phyloP scores from a whole-genome alignment of 2,888 invertebrate species.

The Elmis aenea region DNA sequence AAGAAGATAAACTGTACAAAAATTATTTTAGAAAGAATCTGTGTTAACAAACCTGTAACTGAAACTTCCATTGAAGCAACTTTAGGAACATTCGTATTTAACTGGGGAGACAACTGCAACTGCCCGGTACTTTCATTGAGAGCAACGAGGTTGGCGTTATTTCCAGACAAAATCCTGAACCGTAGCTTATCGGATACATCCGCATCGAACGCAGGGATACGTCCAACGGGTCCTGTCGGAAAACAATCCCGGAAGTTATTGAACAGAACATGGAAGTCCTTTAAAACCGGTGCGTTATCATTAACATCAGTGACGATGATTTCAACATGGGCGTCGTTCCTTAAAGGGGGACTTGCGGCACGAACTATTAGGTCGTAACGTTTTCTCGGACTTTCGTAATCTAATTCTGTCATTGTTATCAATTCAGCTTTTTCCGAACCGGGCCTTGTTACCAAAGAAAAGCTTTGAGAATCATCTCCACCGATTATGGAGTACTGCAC shows the following conservation, averaged over 20 bases:
- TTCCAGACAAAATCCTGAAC: conserved; percentile 83
- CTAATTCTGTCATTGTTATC: conserved; percentile 83
- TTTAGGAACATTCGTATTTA: conserved; percentile 94
- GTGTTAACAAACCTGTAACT: conserved; percentile 66
- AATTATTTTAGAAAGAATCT: too few species aligned
- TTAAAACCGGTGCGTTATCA: conserved; percentile 88
- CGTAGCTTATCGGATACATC: conserved; percentile 84
- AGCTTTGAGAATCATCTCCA: conserved; percentile 84
- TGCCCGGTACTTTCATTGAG: conserved; percentile 80
- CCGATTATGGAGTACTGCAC: conserved; percentile 94
- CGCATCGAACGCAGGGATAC: conserved; percentile 90
- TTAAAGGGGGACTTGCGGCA: conserved; percentile 84
- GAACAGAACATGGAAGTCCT: conserved; percentile 87
- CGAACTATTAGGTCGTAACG: conserved; percentile 82
- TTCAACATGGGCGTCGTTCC: conserved; percentile 84
- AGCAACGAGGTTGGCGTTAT: conserved; percentile 84
- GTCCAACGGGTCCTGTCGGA: conserved; percentile 85
- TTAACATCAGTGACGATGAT: conserved; percentile 90
- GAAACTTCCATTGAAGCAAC: conserved; percentile 91
- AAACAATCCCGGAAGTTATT: conserved; percentile 94
- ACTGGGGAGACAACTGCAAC: conserved; percentile 81
- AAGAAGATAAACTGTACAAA: too few species aligned
- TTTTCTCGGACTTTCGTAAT: conserved; percentile 93
- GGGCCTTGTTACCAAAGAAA: conserved; percentile 73
- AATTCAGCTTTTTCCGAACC: conserved; percentile 84